phyloP scores from a whole-genome alignment of 2,797 vertebrate species.

The Triplophysa yarkandensis region DNA sequence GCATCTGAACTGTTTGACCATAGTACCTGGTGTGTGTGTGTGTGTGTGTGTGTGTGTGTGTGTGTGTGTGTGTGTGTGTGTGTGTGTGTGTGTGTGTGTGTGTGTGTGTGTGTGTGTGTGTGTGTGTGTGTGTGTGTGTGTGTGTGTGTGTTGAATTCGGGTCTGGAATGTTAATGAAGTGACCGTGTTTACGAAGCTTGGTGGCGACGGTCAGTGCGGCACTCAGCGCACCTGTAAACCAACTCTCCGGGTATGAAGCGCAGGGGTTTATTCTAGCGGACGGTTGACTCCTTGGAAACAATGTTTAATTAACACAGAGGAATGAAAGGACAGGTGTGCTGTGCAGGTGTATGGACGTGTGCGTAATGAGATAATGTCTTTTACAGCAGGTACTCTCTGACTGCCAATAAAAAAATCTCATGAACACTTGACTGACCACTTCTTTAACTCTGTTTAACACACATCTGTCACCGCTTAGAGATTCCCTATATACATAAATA shows the following conservation, averaged over 20 bases:
- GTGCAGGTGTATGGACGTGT: constrained; percentile 42
- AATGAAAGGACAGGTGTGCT: constrained; percentile 55
- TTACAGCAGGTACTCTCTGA: constrained; percentile 65
- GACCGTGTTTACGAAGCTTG: constrained; percentile 48
- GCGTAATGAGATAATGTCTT: constrained; percentile 66
- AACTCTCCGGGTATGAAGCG: constrained; percentile 20
- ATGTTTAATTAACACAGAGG: constrained; percentile 53
- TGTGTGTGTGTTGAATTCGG: background rate
- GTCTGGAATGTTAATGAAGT: constrained; percentile 41
- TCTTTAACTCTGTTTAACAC: constrained; percentile 29
- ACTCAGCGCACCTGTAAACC: constrained; percentile 46
- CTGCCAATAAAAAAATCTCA: constrained; percentile 54
- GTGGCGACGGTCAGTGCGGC: background rate
- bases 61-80: constrained; percentile 10
- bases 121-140: constrained; percentile 1
- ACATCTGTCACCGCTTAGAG: constrained; percentile 22
- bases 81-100: constrained; percentile 17
- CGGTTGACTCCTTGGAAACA: constrained; percentile 47
- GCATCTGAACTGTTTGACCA: constrained; percentile 6
- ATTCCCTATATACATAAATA: background rate
- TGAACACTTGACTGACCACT: constrained; percentile 67
- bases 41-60: constrained; percentile 13
- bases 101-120: constrained; percentile 32
- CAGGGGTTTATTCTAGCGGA: background rate
- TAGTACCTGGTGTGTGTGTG: constrained; percentile 27